Evolutionary conservation across 2,888 invertebrate species (phyloP).

Genomic region (Nasonovia ribisnigri): DNA sequence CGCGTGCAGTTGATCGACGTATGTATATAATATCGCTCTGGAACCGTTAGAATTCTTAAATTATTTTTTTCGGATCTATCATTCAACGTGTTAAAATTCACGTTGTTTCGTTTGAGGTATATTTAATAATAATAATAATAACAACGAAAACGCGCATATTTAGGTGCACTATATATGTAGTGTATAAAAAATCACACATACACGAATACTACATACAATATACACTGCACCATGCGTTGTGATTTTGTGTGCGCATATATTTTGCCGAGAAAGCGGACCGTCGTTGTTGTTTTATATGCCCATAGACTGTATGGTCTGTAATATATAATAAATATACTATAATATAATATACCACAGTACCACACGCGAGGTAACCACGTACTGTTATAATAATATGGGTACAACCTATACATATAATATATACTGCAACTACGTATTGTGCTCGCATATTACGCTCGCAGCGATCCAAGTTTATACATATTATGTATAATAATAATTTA

Average conservation of each 20-base stretch:
- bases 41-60: slow-evolving; percentile 32
- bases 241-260: background rate
- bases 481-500: background rate
- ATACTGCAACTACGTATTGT: background rate
- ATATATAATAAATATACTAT: background rate
- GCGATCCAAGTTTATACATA: background rate
- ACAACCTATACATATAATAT: background rate
- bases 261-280: background rate
- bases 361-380: slow-evolving; percentile 13
- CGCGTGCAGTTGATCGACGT: slow-evolving; percentile 8
- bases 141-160: background rate
- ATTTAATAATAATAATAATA: background rate
- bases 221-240: background rate
- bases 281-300: background rate
- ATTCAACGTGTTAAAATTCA: background rate
- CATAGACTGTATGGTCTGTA: background rate
- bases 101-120: background rate
- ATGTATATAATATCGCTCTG: slow-evolving; percentile 1
- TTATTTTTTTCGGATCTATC: background rate
- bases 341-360: slow-evolving; percentile 4
- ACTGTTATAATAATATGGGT: slow-evolving; percentile 25
- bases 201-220: background rate
- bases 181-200: background rate
- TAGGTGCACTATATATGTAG: too few species aligned
- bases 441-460: background rate